Evolutionary conservation across 2,113 vertebrate genomes (phyloP), one percentile per base, ranked within the genome.

Genomic region (Hemicordylus capensis): DNA sequence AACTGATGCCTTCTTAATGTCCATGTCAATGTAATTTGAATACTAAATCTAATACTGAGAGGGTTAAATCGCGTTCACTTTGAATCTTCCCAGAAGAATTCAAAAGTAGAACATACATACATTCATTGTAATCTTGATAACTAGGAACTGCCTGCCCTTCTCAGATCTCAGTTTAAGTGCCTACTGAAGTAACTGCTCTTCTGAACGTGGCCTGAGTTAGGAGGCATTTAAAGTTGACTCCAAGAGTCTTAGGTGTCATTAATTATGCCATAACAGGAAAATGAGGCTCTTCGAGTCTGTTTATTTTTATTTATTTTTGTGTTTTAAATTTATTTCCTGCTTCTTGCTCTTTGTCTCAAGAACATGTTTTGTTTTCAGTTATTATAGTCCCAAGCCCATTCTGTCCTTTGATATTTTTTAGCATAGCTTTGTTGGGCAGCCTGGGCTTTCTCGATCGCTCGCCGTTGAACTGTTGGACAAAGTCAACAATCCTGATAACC

Each of bases 401-500:
- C 34, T 61, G 34, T 74, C 1, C 37, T 10, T 3, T 37, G 0
- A 19, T 79, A 7, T 61, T 89, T 83, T 2, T 83, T 90, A 99
- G 99, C 98, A 99, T 78, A 88, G 95, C 76, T 98, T 97, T 90
- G 97, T 99, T 42, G 97, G 96, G 4, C 98, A 99, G 92, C 94
- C 96, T 4, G 97, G 97, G 19, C 96, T 99, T 44, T 98, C 97
- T 0, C 96, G 97, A 79, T 96, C 97, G 75, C 95, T 99, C 10
- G 99, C 99, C 14, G 96, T 98, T 6, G 99, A 99, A 89, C 96
- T 99, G 44, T 88, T 99, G 85, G 99, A 99, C 91, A 99, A 97
- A 95, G 97, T 99, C 90, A 99, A 98, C 93, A 99, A 99, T 91
- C 99, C 98, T 2, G 98, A 99, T 86, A 97, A 97, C 96, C 98